A percentile compares a stretch with the other conserved stretches of the same genome.
Conservation (phyloP, 2,797 vertebrate species). For the Pseudotriccus pelzelni region DNA sequence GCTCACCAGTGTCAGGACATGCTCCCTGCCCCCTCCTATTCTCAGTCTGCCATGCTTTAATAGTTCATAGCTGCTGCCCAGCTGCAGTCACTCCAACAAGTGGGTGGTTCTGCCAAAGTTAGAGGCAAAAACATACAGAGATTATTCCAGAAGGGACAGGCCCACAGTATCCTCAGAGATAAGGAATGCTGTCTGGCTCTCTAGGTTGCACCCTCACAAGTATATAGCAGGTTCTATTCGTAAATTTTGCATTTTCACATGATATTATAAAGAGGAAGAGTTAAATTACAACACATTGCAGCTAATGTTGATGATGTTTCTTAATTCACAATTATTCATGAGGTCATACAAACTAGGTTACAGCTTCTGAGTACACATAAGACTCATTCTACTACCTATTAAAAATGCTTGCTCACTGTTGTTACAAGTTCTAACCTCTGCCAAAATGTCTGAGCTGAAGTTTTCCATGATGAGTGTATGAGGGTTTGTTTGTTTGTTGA, state of each 20-base stretch:
- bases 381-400: not conserved
- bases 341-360: not conserved
- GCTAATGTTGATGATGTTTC: not conserved
- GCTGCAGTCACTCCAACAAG: constrained; percentile 39
- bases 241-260: not conserved
- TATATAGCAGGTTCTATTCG: not conserved
- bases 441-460: not conserved
- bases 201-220: not conserved
- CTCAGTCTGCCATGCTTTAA: not conserved
- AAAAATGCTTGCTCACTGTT: not conserved
- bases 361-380: not conserved
- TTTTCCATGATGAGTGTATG: not conserved
- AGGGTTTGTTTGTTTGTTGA: not conserved
- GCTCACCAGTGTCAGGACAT: constrained; percentile 30
- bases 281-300: not conserved
- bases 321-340: not conserved
- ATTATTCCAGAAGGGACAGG: constrained; percentile 14
- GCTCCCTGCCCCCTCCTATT: constrained; percentile 34
- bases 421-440: not conserved
- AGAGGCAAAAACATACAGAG: not conserved
- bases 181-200: not conserved
- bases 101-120: constrained; percentile 10
- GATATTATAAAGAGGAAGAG: not conserved
- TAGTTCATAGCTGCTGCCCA: constrained; percentile 35
- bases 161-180: not conserved